These are phyloP conservation scores for Pelusios castaneus DNA, from an alignment of 2,113 vertebrate species.

Conservation along the genomic window DNA sequence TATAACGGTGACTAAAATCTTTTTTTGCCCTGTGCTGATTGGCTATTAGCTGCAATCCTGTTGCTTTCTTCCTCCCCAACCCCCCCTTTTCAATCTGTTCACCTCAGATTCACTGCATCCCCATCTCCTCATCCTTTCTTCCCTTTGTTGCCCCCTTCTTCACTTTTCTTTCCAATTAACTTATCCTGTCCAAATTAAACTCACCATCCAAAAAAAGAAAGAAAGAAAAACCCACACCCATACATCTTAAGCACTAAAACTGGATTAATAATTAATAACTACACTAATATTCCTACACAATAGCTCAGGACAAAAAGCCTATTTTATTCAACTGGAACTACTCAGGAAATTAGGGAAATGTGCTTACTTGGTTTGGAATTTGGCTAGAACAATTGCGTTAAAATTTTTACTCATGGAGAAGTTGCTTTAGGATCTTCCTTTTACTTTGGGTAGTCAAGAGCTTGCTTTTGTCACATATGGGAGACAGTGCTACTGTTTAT, in stretches of 20 bases:
- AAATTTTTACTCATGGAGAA: neutral
- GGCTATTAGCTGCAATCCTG: neutral
- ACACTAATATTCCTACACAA: no score
- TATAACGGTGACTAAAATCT: neutral
- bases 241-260: no score
- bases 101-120: neutral
- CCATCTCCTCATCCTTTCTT: neutral
- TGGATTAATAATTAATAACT: no score
- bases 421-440: neutral
- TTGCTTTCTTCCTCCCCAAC: neutral
- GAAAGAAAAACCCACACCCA: no score
- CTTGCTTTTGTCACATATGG: neutral
- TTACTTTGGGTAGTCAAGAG: constrained; percentile 10
- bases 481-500: neutral
- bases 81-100: neutral
- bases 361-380: neutral
- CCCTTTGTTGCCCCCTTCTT: no score
- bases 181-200: no score
- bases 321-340: no score
- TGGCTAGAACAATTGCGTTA: neutral
- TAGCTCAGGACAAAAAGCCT: no score
- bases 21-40: neutral
- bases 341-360: no score
- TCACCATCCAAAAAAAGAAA: no score
- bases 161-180: no score